Conservation (phyloP, 2,797 vertebrate species). For the Lophotriccus pileatus region DNA sequence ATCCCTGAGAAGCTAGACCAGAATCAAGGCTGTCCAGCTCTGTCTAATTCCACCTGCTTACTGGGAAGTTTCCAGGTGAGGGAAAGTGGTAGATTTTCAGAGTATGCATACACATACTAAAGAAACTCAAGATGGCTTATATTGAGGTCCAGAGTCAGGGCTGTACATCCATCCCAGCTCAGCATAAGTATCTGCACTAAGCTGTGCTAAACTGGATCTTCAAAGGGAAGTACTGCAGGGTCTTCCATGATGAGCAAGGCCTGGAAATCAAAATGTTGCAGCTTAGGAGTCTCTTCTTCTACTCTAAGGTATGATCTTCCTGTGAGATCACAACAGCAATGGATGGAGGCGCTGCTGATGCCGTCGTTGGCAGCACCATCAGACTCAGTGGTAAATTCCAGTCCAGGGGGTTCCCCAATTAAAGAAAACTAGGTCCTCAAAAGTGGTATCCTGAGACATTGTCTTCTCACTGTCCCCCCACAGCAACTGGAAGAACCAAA, state of each 20-base stretch:
- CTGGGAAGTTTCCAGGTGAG: neutral
- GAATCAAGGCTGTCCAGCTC: neutral
- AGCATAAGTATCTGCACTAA: neutral
- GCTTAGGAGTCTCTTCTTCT: neutral
- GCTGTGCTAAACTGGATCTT: neutral
- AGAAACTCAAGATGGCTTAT: neutral
- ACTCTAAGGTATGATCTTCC: neutral
- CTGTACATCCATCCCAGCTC: neutral
- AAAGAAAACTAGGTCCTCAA: neutral
- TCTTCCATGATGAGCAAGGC: neutral
- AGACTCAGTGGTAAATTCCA: neutral
- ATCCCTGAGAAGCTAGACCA: neutral
- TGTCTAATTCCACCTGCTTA: neutral
- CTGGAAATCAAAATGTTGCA: neutral
- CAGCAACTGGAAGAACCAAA: neutral
- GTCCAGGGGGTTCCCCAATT: neutral
- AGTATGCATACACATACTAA: neutral
- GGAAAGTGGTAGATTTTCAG: neutral
- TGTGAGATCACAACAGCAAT: neutral
- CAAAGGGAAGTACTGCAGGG: neutral
- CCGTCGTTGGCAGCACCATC: neutral
- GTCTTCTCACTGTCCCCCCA: neutral
- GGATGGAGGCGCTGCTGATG: neutral
- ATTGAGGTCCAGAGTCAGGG: neutral
- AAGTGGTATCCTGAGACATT: neutral